Conservation (phyloP, 2,113 vertebrate species). For the Pristiophorus japonicus region DNA sequence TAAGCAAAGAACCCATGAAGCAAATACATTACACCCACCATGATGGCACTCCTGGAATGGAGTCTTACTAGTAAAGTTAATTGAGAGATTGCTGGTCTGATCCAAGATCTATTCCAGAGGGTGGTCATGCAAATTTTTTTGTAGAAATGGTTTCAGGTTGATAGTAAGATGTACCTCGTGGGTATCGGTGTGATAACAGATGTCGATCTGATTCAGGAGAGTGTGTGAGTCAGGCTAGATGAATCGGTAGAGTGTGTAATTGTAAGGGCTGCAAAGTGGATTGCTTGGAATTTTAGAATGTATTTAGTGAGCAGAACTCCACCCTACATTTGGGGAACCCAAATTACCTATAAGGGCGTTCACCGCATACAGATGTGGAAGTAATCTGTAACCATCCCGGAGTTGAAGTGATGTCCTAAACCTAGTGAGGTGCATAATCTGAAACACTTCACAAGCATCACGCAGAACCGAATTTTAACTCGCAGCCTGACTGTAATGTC, state of each 20-base stretch:
- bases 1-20: no score
- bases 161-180: background rate
- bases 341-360: background rate
- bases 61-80: no score
- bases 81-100: no score
- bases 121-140: no score
- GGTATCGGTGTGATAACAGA: background rate
- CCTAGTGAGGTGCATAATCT: background rate
- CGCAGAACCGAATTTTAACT: background rate
- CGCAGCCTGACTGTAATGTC: background rate
- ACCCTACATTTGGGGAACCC: background rate
- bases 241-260: background rate
- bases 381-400: background rate
- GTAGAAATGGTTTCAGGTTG: no score
- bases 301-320: background rate
- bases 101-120: no score
- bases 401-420: background rate
- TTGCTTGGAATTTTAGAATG: background rate
- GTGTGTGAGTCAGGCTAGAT: background rate
- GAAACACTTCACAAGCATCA: background rate
- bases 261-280: background rate
- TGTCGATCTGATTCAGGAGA: background rate
- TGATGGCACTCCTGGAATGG: background rate
- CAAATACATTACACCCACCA: no score
- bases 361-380: no score